Percentiles rank a stretch among this genome's conserved stretches.
These are phyloP conservation scores for Erebia aethiops DNA, from an alignment of 2,888 invertebrate species.

Conservation along the genomic window DNA sequence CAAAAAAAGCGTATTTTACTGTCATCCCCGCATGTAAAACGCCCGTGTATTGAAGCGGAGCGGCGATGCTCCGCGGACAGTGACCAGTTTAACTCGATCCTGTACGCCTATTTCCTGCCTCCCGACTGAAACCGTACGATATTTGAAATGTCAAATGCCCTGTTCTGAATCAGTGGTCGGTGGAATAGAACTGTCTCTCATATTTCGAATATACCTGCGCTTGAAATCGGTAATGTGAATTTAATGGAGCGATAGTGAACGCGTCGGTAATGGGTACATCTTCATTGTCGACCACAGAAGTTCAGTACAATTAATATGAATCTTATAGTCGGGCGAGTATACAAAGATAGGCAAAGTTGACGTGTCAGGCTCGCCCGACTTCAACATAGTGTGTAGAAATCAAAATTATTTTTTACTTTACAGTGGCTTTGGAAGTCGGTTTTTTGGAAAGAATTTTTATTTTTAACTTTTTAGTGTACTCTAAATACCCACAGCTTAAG, in stretches of 20 bases:
- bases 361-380: too few species aligned
- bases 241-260: neutral
- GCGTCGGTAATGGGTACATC: neutral
- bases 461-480: too few species aligned
- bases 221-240: neutral
- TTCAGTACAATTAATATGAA: too few species aligned
- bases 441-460: too few species aligned
- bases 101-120: constrained; percentile 22
- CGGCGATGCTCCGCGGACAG: constrained; percentile 9
- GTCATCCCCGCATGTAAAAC: constrained; percentile 1
- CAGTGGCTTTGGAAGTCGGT: too few species aligned
- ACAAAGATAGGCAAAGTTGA: too few species aligned
- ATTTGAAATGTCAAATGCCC: constrained; percentile 20
- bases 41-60: neutral
- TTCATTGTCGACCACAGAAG: too few species aligned
- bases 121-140: constrained; percentile 18
- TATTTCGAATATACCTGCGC: neutral
- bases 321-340: too few species aligned
- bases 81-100: constrained; percentile 20
- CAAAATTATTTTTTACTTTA: too few species aligned
- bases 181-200: constrained; percentile 9
- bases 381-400: too few species aligned
- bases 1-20: neutral
- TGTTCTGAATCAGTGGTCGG: constrained; percentile 9
- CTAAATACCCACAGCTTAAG: too few species aligned